These are phyloP conservation scores for Trematomus bernacchii DNA, from an alignment of 2,797 vertebrate species.

Conservation along the genomic window DNA sequence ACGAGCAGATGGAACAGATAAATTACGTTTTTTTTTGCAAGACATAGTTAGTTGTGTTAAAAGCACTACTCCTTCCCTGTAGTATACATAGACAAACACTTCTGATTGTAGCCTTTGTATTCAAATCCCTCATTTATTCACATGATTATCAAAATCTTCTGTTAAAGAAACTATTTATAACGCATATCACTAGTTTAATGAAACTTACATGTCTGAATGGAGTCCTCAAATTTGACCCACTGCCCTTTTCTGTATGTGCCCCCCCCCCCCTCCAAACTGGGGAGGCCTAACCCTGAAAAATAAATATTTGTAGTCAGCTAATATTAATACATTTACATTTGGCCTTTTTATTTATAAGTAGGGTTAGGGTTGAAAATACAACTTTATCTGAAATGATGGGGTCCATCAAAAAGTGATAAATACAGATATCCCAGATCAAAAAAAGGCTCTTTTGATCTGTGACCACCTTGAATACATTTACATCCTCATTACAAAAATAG, in stretches of 20 bases:
- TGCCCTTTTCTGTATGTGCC: no score
- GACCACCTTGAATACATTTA: not conserved
- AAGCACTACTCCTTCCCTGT: constrained; percentile 9
- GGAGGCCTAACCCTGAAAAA: no score
- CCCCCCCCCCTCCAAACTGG: no score
- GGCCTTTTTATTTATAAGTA: no score
- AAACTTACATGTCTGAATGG: not conserved
- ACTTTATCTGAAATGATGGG: no score
- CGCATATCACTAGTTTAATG: not conserved
- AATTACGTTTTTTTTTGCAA: constrained; percentile 19
- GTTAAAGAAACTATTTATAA: not conserved
- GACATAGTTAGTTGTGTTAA: constrained; percentile 19
- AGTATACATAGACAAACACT: constrained; percentile 12
- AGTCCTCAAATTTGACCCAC: no score
- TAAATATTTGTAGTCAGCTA: no score
- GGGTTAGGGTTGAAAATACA: no score
- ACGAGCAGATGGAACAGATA: constrained; percentile 36
- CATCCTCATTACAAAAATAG: constrained; percentile 23
- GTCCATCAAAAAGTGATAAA: no score
- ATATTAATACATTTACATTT: no score
- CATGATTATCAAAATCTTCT: constrained; percentile 4
- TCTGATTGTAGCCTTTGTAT: not conserved
- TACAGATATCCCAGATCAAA: no score
- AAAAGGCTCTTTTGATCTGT: no score
- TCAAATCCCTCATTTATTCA: not conserved